Conservation (phyloP, 2,113 vertebrate genomes). For the Paradoxurus hermaphroditus region DNA sequence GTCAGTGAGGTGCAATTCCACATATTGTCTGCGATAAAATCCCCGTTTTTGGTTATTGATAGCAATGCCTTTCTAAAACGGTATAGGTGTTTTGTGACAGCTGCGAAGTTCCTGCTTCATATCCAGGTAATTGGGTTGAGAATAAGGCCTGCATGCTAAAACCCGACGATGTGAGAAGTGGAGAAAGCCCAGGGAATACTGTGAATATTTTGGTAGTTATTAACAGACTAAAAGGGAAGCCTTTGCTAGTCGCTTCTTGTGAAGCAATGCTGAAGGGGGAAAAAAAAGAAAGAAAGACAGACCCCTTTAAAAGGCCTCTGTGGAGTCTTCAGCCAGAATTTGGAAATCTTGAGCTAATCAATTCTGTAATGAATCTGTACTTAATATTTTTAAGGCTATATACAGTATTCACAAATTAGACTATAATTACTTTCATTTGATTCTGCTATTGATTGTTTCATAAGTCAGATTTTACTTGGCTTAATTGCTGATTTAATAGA, state of each 20-base stretch:
- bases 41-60: constrained; percentile 58
- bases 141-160: constrained; percentile 69
- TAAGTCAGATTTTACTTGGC: constrained; percentile 56
- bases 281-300: background rate
- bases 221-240: constrained; percentile 61
- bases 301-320: background rate
- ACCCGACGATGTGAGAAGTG: background rate
- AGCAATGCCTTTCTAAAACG: constrained; percentile 51
- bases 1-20: constrained; percentile 67
- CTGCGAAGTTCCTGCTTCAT: constrained; percentile 45
- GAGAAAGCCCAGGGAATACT: constrained; percentile 34
- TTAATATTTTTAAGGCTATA: constrained; percentile 39
- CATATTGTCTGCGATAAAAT: constrained; percentile 62
- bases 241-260: constrained; percentile 15
- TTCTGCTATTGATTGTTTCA: constrained; percentile 2
- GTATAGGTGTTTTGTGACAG: constrained; percentile 59
- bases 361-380: constrained; percentile 2
- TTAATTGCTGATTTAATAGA: constrained; percentile 54
- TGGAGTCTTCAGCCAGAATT: background rate
- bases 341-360: constrained; percentile 31
- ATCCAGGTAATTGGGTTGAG: constrained; percentile 59
- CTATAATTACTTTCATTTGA: background rate
- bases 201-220: constrained; percentile 59
- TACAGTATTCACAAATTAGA: background rate
- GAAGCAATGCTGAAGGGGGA: background rate